A percentile compares a stretch with the other conserved stretches of the same genome.
Evolutionary conservation across 1,140 invertebrate genomes (phyloP).

Genomic region (Physella acuta): DNA sequence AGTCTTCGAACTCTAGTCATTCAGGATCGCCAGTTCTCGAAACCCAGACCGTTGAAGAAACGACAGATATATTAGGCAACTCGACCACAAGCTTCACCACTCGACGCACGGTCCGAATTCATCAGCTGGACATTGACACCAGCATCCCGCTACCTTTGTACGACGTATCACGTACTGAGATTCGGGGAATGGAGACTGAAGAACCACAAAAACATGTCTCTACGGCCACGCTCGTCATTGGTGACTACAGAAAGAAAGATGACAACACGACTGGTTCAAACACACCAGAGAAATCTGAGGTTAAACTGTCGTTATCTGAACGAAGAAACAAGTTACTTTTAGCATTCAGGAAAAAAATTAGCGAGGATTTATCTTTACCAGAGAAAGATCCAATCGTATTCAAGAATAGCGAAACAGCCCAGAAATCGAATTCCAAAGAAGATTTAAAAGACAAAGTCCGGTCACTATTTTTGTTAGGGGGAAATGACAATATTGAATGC

Average conservation of each 20-base stretch:
- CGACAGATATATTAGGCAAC: neutral
- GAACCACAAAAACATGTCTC: neutral
- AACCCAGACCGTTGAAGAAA: neutral
- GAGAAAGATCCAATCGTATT: neutral
- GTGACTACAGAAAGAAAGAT: neutral
- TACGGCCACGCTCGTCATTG: neutral
- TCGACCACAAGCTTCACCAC: neutral
- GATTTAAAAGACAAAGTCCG: slow-evolving; percentile 12
- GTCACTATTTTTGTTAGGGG: neutral
- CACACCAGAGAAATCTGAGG: neutral
- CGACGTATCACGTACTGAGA: no score
- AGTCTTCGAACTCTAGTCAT: no score
- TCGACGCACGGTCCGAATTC: neutral
- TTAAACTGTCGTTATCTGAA: neutral
- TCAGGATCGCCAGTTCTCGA: neutral
- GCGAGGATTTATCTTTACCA: no score
- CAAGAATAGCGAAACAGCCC: neutral
- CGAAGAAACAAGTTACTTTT: neutral
- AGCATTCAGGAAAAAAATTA: no score
- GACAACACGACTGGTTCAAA: neutral
- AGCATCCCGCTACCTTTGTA: neutral
- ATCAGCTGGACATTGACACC: no score
- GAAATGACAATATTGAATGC: neutral
- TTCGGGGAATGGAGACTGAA: no score
- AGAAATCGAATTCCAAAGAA: neutral